Conservation (phyloP, 1,140 invertebrate species). For the Globodera rostochiensis region DNA sequence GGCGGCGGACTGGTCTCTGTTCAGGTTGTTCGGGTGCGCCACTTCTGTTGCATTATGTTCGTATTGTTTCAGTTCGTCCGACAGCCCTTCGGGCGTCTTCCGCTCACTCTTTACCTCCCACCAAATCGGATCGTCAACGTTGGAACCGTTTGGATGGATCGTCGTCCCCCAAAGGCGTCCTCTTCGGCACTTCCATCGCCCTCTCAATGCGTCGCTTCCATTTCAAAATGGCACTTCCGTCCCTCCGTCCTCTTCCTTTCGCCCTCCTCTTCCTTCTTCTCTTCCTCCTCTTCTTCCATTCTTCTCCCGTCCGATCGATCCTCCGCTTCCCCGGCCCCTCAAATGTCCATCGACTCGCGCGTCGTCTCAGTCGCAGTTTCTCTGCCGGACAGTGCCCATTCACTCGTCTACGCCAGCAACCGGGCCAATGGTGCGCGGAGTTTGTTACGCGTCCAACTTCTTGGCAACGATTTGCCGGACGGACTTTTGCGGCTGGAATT, state of each 20-base stretch:
- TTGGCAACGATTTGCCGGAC: slow-evolving; percentile 19
- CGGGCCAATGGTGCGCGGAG: slow-evolving; percentile 6
- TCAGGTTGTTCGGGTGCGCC: slow-evolving; percentile 87
- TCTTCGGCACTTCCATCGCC: too few species aligned
- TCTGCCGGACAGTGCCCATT: not conserved
- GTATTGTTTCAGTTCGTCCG: slow-evolving; percentile 87
- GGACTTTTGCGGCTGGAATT: slow-evolving; percentile 12
- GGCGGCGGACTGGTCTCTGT: slow-evolving; percentile 78
- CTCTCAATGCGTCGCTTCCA: not conserved
- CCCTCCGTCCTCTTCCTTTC: not conserved
- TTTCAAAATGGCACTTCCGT: not conserved
- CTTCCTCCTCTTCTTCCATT: not conserved
- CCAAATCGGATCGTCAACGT: slow-evolving; percentile 84
- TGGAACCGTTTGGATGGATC: slow-evolving; percentile 59
- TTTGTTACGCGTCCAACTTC: slow-evolving; percentile 7
- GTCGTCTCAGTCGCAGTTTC: not conserved
- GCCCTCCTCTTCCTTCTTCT: not conserved
- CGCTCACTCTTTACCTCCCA: slow-evolving; percentile 87
- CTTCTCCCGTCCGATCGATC: not conserved
- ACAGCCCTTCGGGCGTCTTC: slow-evolving; percentile 84
- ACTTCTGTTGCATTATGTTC: slow-evolving; percentile 67
- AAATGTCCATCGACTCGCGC: not conserved
- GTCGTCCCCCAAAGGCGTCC: too few species aligned
- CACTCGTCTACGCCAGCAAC: slow-evolving; percentile 12
- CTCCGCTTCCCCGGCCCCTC: not conserved